Base-by-base conservation (phyloP, 2,888 invertebrate genomes). In the Caenorhabditis becei region DNA sequence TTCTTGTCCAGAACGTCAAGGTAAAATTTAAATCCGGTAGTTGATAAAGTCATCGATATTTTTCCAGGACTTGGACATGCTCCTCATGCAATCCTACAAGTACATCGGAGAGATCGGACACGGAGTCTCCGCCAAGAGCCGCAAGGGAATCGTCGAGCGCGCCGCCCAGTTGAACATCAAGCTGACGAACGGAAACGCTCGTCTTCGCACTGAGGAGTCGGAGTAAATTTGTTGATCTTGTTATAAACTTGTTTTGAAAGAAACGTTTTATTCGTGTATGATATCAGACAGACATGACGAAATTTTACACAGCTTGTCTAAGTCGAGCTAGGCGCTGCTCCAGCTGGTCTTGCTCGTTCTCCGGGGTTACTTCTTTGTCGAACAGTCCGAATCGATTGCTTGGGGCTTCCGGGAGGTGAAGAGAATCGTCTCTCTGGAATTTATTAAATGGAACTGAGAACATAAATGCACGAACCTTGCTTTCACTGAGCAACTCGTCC, bases 31-130 rank as follows among this genome's bases (percentile, higher is more conserved):
- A n/a, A n/a, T n/a, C n/a, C n/a, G n/a, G n/a, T n/a, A n/a, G n/a
- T n/a, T n/a, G 14, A 49, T 51, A 49, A 56, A 41, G 10, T 18
- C 10, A 49, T 16, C 32, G n/a, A 16, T 32, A 20, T 20, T 51
- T 58, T 67, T 91, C 24, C 93, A 96, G 94, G 99, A 99, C 93
- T 93, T 99, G 87, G 98, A 99, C 92, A 95, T 99, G 90, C 93
- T 99, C 65, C 94, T 99, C 94, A 99, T 99, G 98, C 97, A 98
- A 92, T 99, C 98, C 93, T 94, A 97, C 88, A 95, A 95, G 88
- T 99, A 95, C 93, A 96, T 97, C 92, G 99, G 95, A 26, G 99
- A 99, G 93, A 97, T 99, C 87, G 97, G 97, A 1, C 97, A 97
- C 92, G 96, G 94, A 26, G 98, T 99, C 0, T 97, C 97, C 82